Conservation (phyloP, 2,113 vertebrate species). For the Python bivittatus region DNA sequence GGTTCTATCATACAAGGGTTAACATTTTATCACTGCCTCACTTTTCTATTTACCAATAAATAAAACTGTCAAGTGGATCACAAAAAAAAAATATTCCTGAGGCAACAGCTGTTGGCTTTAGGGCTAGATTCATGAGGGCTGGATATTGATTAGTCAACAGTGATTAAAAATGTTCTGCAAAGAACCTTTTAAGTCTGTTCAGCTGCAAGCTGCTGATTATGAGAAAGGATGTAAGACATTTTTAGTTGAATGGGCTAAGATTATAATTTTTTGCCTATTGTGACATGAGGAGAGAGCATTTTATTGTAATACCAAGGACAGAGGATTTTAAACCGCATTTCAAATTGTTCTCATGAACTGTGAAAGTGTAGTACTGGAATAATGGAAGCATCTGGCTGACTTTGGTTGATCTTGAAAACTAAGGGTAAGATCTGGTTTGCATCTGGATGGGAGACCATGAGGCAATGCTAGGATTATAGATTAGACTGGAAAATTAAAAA, state of each 20-base stretch:
- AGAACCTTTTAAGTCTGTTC: conserved; percentile 54
- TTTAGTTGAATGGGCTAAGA: conserved; percentile 48
- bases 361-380: neutral
- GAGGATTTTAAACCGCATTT: neutral
- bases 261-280: conserved; percentile 24
- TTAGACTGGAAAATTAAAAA: neutral
- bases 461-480: neutral
- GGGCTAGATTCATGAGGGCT: conserved; percentile 62
- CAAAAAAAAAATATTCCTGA: conserved; percentile 31
- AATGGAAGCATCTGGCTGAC: neutral
- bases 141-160: conserved; percentile 62
- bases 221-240: conserved; percentile 52
- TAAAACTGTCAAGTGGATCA: conserved; percentile 39
- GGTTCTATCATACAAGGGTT: neutral
- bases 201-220: conserved; percentile 59
- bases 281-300: conserved; percentile 5
- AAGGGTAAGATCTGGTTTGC: neutral
- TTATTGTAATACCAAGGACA: neutral
- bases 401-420: neutral
- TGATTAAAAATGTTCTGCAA: conserved; percentile 65
- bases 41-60: conserved; percentile 26
- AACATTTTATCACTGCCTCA: conserved; percentile 10
- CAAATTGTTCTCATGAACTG: neutral
- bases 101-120: conserved; percentile 54
- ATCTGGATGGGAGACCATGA: neutral